These are phyloP conservation scores for Danionella dracula DNA, from an alignment of 2,797 vertebrate species.

Conservation along the genomic window DNA sequence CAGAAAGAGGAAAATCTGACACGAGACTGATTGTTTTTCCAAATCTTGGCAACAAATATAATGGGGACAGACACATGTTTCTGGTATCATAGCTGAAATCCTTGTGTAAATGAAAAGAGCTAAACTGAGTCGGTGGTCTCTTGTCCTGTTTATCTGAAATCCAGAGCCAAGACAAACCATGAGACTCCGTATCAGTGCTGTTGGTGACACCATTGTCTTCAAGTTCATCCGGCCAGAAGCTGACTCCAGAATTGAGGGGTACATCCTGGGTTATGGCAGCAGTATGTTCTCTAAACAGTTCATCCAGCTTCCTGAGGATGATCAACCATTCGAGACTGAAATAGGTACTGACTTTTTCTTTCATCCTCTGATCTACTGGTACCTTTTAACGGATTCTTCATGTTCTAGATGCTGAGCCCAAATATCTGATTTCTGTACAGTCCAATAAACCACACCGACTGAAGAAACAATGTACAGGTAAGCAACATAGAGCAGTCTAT, in stretches of 20 bases:
- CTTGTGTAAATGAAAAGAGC: neutral
- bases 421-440: conserved; percentile 88
- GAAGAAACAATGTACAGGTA: conserved; percentile 74
- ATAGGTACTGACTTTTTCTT: conserved; percentile 75
- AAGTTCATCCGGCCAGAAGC: conserved; percentile 79
- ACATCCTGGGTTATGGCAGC: conserved; percentile 91
- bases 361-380: neutral
- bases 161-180: conserved; percentile 83
- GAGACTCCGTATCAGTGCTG: conserved; percentile 87
- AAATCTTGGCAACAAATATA: conserved; percentile 2
- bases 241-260: conserved; percentile 84
- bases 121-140: neutral
- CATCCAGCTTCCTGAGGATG: conserved; percentile 83
- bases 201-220: conserved; percentile 86
- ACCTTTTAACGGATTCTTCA: conserved; percentile 20
- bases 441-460: conserved; percentile 70
- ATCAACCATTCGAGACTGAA: conserved; percentile 77
- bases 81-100: conserved; percentile 1
- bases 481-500: too few species aligned
- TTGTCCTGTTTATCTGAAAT: conserved; percentile 4
- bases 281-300: conserved; percentile 88
- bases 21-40: conserved; percentile 10
- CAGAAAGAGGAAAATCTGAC: conserved; percentile 20
- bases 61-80: conserved; percentile 7
- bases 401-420: conserved; percentile 88